Evolutionary conservation across 2,797 vertebrate species (phyloP), one percentile per base, ranked within the genome.

Genomic region (Centroberyx gerrardi): DNA sequence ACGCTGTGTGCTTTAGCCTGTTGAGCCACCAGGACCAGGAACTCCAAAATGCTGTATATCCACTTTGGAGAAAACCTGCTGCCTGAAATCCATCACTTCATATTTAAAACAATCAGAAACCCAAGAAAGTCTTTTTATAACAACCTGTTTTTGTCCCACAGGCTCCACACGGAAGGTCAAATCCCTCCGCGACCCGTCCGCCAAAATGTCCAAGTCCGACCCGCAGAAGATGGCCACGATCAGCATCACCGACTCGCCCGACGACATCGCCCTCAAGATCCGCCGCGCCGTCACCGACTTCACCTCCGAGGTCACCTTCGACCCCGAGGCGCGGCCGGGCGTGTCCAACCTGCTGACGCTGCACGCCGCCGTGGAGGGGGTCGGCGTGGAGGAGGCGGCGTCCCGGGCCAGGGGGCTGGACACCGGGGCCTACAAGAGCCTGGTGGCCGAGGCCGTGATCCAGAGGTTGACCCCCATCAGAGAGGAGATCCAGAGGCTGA

Each of bases 151-250:
- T 69, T 14, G 15, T 66, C 60, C 55, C 2, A 0, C 91, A 99
- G 98, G 96, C 69, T 65, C 90, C 0, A 95, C 95, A 8, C 95
- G 92, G 85, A 99, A 97, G 86, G 94, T 99, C 17, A 98, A 97
- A 84, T 99, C 98, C 46, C 96, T 99, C 18, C 93, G 97, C 18
- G 96, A 99, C 83, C 97, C 98, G 0, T 66, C 94, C 0, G 87
- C 88, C 53, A 99, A 99, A 90, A 99, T 99, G 98, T 99, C 98
- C 4, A 99, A 99, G 84, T 99, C 98, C 0, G 98, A 99, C 92
- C 92, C 97, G 0, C 95, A 97, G 27, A 86, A 71, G 6, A 86
- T 97, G 83, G 97, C 97, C 12, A 97, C 98, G 0, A 83, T 99
- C 1, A 71, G 29, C 68, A 89, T 99, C 79, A 96, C 94, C 0